phyloP scores from a whole-genome alignment of 2,888 invertebrate species.

The Nysson spinosus region DNA sequence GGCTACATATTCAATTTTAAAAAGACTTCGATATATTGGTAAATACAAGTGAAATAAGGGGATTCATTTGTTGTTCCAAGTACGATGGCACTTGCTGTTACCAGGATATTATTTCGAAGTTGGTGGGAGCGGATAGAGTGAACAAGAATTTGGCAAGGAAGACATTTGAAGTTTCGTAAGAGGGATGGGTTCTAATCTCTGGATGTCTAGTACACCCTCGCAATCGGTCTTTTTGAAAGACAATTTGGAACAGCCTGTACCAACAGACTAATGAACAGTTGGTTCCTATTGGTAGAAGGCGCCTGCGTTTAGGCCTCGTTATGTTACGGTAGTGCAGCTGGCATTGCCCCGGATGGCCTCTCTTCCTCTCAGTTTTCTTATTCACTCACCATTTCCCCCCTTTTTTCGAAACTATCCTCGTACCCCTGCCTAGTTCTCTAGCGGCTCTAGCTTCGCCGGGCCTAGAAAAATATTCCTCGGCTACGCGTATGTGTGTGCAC shows the following conservation, averaged over 20 bases:
- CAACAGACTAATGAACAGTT: slow-evolving; percentile 74
- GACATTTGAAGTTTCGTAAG: not conserved
- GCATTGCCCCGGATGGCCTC: slow-evolving; percentile 58
- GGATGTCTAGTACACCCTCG: slow-evolving; percentile 35
- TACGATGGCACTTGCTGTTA: no score
- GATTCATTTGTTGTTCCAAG: no score
- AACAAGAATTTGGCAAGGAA: not conserved
- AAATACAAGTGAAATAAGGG: no score
- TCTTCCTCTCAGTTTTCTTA: slow-evolving; percentile 23
- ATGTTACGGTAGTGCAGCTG: slow-evolving; percentile 73
- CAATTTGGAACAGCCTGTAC: slow-evolving; percentile 67
- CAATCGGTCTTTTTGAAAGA: slow-evolving; percentile 39
- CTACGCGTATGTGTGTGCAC: slow-evolving; percentile 4
- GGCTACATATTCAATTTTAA: no score
- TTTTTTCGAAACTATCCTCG: slow-evolving; percentile 46
- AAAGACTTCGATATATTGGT: no score
- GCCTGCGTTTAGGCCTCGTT: slow-evolving; percentile 65
- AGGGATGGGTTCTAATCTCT: slow-evolving; percentile 26
- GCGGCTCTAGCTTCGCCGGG: slow-evolving; percentile 50
- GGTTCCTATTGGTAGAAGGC: slow-evolving; percentile 72
- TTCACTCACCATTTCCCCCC: slow-evolving; percentile 31
- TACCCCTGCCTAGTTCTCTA: slow-evolving; percentile 52
- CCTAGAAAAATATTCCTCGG: slow-evolving; percentile 63
- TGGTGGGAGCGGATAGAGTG: no score
- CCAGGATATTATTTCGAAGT: no score